Percentiles rank a stretch among this genome's conserved stretches.
phyloP scores from a whole-genome alignment of 2,797 vertebrate species.

The Pseudochromis fuscus region DNA sequence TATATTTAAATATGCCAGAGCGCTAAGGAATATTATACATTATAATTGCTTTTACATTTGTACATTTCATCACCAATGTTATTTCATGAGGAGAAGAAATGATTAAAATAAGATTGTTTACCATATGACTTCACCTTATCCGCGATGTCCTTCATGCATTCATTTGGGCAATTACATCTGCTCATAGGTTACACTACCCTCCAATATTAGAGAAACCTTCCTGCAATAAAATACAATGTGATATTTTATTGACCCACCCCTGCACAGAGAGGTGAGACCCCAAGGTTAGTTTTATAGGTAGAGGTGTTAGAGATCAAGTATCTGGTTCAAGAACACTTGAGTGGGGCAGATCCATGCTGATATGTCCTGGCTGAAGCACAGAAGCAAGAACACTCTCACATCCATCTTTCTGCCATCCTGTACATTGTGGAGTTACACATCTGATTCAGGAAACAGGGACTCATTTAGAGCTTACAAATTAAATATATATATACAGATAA shows the following conservation, averaged over 20 bases:
- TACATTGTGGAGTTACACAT: neutral
- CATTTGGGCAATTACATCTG: neutral
- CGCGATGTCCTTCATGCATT: conserved; percentile 13
- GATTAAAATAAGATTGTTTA: neutral
- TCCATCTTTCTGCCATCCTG: neutral
- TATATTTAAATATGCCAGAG: neutral
- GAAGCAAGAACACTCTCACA: neutral
- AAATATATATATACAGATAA: too few species aligned
- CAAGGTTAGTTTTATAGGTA: conserved; percentile 9
- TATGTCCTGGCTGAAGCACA: neutral
- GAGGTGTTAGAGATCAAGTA: conserved; percentile 19
- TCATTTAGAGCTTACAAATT: too few species aligned
- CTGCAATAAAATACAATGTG: neutral
- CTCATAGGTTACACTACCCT: neutral
- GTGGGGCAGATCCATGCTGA: neutral
- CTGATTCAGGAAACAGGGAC: neutral
- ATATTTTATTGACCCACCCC: conserved; percentile 14
- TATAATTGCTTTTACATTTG: neutral
- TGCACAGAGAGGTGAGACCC: conserved; percentile 10
- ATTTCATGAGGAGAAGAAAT: too few species aligned
- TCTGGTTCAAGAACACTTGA: conserved; percentile 12
- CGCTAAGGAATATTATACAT: neutral
- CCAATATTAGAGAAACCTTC: neutral
- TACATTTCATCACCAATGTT: too few species aligned
- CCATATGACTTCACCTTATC: neutral